Evolutionary conservation across 1,140 invertebrate species (phyloP), one percentile per base, ranked within the genome.

Genomic region (Trachymyrmex septentrionalis): DNA sequence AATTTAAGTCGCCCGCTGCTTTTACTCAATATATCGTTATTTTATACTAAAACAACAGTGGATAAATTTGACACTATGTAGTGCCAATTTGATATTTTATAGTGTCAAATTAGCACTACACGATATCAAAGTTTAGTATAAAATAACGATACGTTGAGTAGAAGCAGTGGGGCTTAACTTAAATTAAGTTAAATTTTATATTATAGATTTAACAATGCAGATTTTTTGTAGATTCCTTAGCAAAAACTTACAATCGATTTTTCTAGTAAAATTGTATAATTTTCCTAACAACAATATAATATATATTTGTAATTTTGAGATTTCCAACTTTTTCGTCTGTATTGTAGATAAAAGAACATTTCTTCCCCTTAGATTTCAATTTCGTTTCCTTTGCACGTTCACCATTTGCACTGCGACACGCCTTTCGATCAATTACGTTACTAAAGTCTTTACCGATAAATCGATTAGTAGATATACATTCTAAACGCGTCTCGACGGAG

Each of bases 341-440:
- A 38, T 7, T 27, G 3, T 19, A 77, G 34, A 24, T 7, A 19
- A 19, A n/a, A 27, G 19, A 77, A n/a, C 2, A 6, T 21, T 27
- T 75, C 34, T 59, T 57, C 10, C 27, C 10, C 38, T 48, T 63
- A 27, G 16, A 77, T 21, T 48, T 44, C 34, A 14, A 63, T n/a
- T 38, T 44, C 55, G 27, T 76, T 77, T 16, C 61, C 48, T 10
- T 50, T 50, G 21, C 38, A 48, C 3, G 38, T 21, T 48, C 66
- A 16, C 19, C 69, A 55, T 84, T 84, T 84, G 38, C n/a, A 14
- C 53, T 50, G 55, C 55, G 80, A 73, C 69, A 73, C 80, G 69
- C 80, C 80, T 75, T 73, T 84, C 80, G 27, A 84, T 84, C 80
- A 84, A 75, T 75, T 84, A 84, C 44, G 80, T 84, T 63, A 34